Evolutionary conservation across 2,113 vertebrate genomes (phyloP), one percentile per base, ranked within the genome.

Genomic region (Tragelaphus imberbis): DNA sequence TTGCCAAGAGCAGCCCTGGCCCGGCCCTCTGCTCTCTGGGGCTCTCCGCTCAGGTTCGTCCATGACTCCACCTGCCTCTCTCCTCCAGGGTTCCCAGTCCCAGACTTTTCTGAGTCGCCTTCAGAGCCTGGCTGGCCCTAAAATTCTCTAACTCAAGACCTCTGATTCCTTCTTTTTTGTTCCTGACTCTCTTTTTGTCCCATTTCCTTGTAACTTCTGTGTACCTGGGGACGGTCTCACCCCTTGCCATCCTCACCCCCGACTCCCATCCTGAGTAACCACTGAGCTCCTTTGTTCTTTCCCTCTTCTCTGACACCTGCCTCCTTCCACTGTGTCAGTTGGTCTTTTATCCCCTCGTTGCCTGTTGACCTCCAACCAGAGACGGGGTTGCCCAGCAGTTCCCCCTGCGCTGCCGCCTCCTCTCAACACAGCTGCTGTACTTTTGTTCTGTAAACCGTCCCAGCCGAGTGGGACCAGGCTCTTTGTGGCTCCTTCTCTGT

Each of bases 221-320:
- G 49, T 28, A 7, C 2, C 2, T 16, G 27, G 36, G 51, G 65
- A 51, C 1, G 6, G 30, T 25, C 55, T 28, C 19, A 25, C 28
- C 59, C 56, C 1, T 2, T 47, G n/a, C 9, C 2, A 0, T 15
- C 40, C 51, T 68, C 6, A 23, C 30, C 79, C 63, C 7, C 53
- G 23, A 9, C 19, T 19, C 44, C 84, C 23, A 68, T 23, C 82
- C 79, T 12, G 12, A 30, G 36, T 77, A 49, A 25, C 44, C 27
- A 2, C 65, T 47, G 11, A 47, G 68, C 27, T 3, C 13, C 30
- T 40, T 44, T 53, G 49, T 53, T 53, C 17, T 21, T 53, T 53
- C 27, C 11, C 30, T 7, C 1, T 12, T 58, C 15, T 80, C 55
- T 61, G 47, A 71, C 55, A 33, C 3, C 6, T 27, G 30, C 40